Evolutionary conservation across 2,113 vertebrate genomes (phyloP), one percentile per base, ranked within the genome.

Genomic region (Zapornia atra): DNA sequence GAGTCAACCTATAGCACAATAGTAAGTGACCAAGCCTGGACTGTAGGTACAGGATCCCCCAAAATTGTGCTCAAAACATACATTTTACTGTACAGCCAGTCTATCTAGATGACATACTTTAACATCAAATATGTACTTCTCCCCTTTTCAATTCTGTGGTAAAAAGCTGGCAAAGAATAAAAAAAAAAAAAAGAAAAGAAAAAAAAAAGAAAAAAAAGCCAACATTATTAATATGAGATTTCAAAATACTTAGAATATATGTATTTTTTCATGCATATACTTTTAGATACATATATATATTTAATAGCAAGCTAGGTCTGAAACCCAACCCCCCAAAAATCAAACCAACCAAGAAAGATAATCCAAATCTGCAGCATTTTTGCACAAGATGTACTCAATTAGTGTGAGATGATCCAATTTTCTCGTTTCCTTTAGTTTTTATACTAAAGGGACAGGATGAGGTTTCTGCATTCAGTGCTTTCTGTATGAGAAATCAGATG

Each of bases 271-370:
- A 46, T 18, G 44, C 44, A 46, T 46, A 46, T 46, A 46, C 44
- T 46, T 46, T 18, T 46, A 46, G 17, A 33, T 25, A 71, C 20
- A 10, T 25, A n/a, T 25, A 80, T 20, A 20, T 33, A 53, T 75
- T 66, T 86, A 75, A 29, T 53, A 73, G n/a, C 19, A 72, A 86
- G 11, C 8, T 56, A 48, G 8, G 5, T 53, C 10, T 53, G 20
- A 81, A 53, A 15, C 2, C 2, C 9, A 1, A 56, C 16, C 9
- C 5, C 0, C 4, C 12, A 4, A n/a, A 40, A 31, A 66, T n/a
- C 40, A 71, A 33, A 44, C 4, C 20, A 44, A 72, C 2, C 5
- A 54, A 22, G 13, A 51, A 69, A 64, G 5, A 77, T 80, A 89
- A 60, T 54, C 5, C 9, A 68, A 36, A 60, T 69, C 38, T 73